A percentile compares a stretch with the other conserved stretches of the same genome.
Conservation (phyloP, 2,888 invertebrate species). For the Tetranychus truncatus region DNA sequence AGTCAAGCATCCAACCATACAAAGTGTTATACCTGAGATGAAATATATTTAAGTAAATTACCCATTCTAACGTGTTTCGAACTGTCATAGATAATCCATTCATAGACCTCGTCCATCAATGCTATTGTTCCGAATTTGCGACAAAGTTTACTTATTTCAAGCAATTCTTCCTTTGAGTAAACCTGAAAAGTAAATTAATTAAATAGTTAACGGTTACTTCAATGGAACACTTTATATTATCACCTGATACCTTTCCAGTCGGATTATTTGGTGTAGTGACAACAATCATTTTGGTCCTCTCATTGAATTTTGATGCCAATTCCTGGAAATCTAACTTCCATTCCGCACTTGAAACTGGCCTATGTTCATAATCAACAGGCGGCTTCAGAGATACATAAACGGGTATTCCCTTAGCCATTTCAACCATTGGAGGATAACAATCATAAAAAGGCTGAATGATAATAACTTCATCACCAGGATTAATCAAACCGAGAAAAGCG, state of each 20-base stretch:
- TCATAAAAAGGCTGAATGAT: slow-evolving; percentile 97
- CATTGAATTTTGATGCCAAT: slow-evolving; percentile 56
- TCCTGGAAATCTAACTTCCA: slow-evolving; percentile 72
- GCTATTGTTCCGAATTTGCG: slow-evolving; percentile 79
- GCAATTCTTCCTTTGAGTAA: slow-evolving; percentile 33
- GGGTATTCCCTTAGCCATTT: slow-evolving; percentile 63
- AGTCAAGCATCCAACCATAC: too few relatives aligned
- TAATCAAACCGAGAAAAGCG: slow-evolving; percentile 65
- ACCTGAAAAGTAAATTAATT: slow-evolving; percentile 30
- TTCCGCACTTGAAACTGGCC: slow-evolving; percentile 49
- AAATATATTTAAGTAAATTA: slow-evolving; percentile 31
- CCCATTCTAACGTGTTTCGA: slow-evolving; percentile 74
- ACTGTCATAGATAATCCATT: slow-evolving; percentile 79
- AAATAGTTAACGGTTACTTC: too few relatives aligned
- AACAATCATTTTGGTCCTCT: slow-evolving; percentile 78
- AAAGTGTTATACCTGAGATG: too few relatives aligned
- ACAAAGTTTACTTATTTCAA: slow-evolving; percentile 61
- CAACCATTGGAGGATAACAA: slow-evolving; percentile 88
- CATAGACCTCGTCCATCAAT: slow-evolving; percentile 91
- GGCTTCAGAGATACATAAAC: slow-evolving; percentile 69
- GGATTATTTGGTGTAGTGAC: slow-evolving; percentile 98
- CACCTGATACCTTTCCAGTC: slow-evolving; percentile 58
- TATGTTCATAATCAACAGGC: slow-evolving; percentile 35
- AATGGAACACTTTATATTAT: not conserved
- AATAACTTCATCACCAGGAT: slow-evolving; percentile 54